phyloP scores from a whole-genome alignment of 2,888 invertebrate species.

The Microdon myrmicae region DNA sequence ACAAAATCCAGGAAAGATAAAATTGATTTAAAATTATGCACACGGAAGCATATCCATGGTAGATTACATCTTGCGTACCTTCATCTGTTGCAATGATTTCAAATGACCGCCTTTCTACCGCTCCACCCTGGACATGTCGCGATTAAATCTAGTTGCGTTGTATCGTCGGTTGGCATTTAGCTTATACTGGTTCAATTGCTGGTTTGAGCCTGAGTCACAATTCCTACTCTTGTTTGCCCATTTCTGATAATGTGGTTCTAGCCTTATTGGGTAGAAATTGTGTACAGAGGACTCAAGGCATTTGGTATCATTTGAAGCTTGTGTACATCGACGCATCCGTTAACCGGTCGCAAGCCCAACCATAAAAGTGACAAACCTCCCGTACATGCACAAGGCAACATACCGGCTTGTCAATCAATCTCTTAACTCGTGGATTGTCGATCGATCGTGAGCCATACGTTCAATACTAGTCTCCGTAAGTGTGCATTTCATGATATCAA shows the following conservation, averaged over 20 bases:
- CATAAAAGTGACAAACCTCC: slow-evolving; percentile 51
- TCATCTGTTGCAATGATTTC: slow-evolving; percentile 44
- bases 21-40: slow-evolving; percentile 53
- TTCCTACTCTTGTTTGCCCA: slow-evolving; percentile 49
- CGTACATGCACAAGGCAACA: slow-evolving; percentile 51
- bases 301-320: slow-evolving; percentile 13
- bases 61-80: slow-evolving; percentile 49
- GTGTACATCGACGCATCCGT: slow-evolving; percentile 35
- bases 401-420: slow-evolving; percentile 52
- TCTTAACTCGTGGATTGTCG: slow-evolving; percentile 46
- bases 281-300: slow-evolving; percentile 36
- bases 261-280: slow-evolving; percentile 48
- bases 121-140: not conserved
- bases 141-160: slow-evolving; percentile 31
- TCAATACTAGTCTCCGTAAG: slow-evolving; percentile 1
- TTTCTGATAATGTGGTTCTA: slow-evolving; percentile 44
- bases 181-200: too few species aligned
- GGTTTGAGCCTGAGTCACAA: slow-evolving; percentile 30
- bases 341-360: slow-evolving; percentile 44
- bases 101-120: slow-evolving; percentile 7
- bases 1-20: slow-evolving; percentile 51
- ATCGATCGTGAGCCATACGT: slow-evolving; percentile 40
- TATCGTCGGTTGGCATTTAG: too few species aligned
- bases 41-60: slow-evolving; percentile 52
- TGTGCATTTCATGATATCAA: slow-evolving; percentile 24